These are phyloP conservation scores for Eupithecia subumbrata DNA, from an alignment of 2,888 invertebrate species.

Conservation along the genomic window DNA sequence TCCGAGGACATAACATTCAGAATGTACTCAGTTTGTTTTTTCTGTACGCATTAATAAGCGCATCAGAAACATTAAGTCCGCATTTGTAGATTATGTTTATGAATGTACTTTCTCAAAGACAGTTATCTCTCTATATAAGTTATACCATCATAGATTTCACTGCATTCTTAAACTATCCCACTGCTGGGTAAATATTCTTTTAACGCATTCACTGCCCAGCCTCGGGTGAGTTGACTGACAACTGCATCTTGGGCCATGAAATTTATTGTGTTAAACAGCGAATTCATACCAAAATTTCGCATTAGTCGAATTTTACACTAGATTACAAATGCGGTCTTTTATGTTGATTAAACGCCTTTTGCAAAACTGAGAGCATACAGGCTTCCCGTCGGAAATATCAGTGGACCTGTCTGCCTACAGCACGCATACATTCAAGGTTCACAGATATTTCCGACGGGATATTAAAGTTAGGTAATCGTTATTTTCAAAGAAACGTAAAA, in stretches of 20 bases:
- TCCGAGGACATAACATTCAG: slow-evolving; percentile 45
- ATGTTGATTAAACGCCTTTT: slow-evolving; percentile 7
- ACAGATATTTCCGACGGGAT: too few relatives aligned
- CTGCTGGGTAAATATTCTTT: not conserved
- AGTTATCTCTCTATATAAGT: not conserved
- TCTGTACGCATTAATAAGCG: slow-evolving; percentile 32
- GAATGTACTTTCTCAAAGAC: slow-evolving; percentile 12
- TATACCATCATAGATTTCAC: slow-evolving; percentile 2
- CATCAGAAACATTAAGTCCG: slow-evolving; percentile 33
- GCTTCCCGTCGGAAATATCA: too few relatives aligned
- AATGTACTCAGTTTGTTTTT: slow-evolving; percentile 67
- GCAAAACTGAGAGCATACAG: slow-evolving; percentile 40
- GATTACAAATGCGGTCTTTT: slow-evolving; percentile 22
- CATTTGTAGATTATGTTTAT: slow-evolving; percentile 8
- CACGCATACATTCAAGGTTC: too few relatives aligned
- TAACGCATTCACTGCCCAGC: too few relatives aligned
- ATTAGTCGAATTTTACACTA: not conserved
- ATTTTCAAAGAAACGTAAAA: slow-evolving; percentile 70
- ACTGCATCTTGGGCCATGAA: too few relatives aligned
- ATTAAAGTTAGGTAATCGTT: not conserved
- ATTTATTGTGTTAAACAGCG: not conserved
- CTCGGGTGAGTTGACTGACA: too few relatives aligned
- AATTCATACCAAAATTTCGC: not conserved
- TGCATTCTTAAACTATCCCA: not conserved
- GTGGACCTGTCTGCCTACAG: too few relatives aligned